A percentile compares a stretch with the other conserved stretches of the same genome.
phyloP scores from a whole-genome alignment of 2,888 invertebrate species.

The Pheosia tremula region DNA sequence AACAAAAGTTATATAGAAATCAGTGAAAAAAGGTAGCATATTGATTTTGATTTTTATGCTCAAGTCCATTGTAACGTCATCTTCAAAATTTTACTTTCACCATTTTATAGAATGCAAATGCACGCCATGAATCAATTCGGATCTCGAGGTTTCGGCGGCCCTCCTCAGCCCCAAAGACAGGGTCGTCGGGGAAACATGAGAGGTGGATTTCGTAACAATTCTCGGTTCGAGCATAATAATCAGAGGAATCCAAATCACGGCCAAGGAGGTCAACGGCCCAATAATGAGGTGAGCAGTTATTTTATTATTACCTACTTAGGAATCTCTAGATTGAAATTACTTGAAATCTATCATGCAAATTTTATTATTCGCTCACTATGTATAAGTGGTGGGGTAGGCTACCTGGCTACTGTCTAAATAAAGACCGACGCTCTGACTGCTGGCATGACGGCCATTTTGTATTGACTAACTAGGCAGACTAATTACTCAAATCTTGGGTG shows the following conservation, averaged over 20 bases:
- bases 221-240: constrained; percentile 68
- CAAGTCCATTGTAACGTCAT: background rate
- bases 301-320: background rate
- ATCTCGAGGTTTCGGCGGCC: constrained; percentile 79
- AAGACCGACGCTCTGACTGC: background rate
- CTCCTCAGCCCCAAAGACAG: constrained; percentile 77
- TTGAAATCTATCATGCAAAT: no score
- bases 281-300: constrained; percentile 59
- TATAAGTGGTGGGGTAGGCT: no score
- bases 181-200: constrained; percentile 67
- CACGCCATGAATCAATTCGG: constrained; percentile 77
- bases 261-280: constrained; percentile 76
- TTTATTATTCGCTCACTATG: no score
- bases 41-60: no score
- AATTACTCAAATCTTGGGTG: no score
- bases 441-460: constrained; percentile 39
- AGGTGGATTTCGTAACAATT: constrained; percentile 71
- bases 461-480: background rate
- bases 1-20: background rate
- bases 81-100: constrained; percentile 11
- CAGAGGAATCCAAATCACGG: constrained; percentile 60
- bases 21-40: background rate
- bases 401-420: background rate
- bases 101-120: constrained; percentile 65
- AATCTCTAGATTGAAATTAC: no score